Base-by-base conservation (phyloP, 2,113 vertebrate genomes). In the Anthoscopus minutus region DNA sequence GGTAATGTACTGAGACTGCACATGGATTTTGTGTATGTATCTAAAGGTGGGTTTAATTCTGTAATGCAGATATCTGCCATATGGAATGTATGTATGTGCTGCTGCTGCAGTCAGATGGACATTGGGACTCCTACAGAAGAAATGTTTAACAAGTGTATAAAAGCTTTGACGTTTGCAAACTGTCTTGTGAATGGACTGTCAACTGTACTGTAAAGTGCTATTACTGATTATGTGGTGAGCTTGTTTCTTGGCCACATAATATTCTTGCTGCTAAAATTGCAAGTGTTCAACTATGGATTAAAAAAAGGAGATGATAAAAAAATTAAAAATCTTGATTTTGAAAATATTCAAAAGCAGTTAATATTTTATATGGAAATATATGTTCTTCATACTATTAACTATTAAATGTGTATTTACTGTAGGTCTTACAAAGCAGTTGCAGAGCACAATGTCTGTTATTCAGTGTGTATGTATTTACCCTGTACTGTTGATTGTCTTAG, bases 191-290 rank as follows among this genome's bases (percentile, higher is more conserved):
- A 97, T 97, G 98, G 97, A 97, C 96, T 97, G 97, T 98, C 97
- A 97, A 96, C 94, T 97, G 94, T 97, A 97, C 96, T 97, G 97
- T 98, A 96, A 98, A 99, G 98, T 99, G 98, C 98, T 98, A 98
- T 98, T 98, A 98, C 94, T 94, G 95, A 96, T 97, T 96, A 97
- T 96, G 94, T 97, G 97, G 97, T 97, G 96, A 97, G 88, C 91
- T 93, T 97, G 93, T 97, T 96, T 97, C 96, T 95, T 97, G 93
- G 97, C 97, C 97, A 98, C 96, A 96, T 97, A 97, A 97, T 90
- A 97, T 96, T 96, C 97, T 98, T 98, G 98, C 98, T 98, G 97
- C 98, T 98, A 97, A 98, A 96, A 93, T 96, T 97, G 94, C 97
- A 97, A 98, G 96, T 93, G 96, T 97, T 97, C 83, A 57, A 86